Base-by-base conservation (phyloP, 2,113 vertebrate genomes). In the Hyperoodon ampullatus region DNA sequence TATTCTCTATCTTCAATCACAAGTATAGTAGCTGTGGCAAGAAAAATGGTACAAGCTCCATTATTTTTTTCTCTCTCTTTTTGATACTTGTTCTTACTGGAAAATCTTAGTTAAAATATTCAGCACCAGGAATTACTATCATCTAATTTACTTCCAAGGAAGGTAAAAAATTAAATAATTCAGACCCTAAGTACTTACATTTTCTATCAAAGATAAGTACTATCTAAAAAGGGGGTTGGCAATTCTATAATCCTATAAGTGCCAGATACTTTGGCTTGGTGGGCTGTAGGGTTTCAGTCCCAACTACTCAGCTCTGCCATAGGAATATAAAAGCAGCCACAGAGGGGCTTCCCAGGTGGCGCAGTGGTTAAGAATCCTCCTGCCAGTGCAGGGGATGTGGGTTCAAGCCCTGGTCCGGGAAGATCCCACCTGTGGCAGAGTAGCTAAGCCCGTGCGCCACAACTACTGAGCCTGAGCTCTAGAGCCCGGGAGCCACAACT, bases 81-180 rank as follows among this genome's bases (percentile, higher is more conserved):
- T 81, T 92, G 4, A 60, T 90, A 71, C 15, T 92, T 87, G 21
- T 6, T n/a, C 19, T 97, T 92, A 87, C 33, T 85, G 50, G 39
- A 96, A 94, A 92, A 71, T 84, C 13, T 47, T 92, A 28, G 42
- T 71, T 92, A 93, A 97, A 65, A 87, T 68, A 75, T 72, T 89
- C 50, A 95, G 6, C 68, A 89, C 18, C 12, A 19, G 28, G 10
- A 95, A 89, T 24, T 39, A 83, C 42, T 85, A 58, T 77, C 58
- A 86, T 93, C 23, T 89, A 92, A 81, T 63, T 88, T 50, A 84
- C 11, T 74, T 87, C 60, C 19, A 84, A 3, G 4, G 18, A 95
- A 55, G 0, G 19, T 72, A 90, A 83, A 70, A 94, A 93, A 39
- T 44, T 23, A 83, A 92, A 90, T 70, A 13, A 90, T 70, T 89